These are phyloP conservation scores for Turritopsis rubra DNA, from an alignment of 30 jellyfish, hydroid and myxozoan species.

Conservation along the genomic window DNA sequence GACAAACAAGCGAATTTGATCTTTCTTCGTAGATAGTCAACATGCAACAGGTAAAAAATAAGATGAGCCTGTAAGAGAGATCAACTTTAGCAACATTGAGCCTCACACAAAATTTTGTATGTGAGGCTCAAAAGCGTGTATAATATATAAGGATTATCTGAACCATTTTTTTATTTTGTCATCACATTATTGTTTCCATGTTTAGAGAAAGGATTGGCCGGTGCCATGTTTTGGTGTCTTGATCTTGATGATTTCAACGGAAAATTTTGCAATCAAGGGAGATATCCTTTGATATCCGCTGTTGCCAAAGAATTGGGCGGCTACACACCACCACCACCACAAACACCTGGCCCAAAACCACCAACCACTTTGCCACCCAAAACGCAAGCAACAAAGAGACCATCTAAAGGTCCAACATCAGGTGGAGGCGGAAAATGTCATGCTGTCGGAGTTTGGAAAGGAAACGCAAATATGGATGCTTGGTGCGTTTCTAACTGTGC, in stretches of 20 bases:
- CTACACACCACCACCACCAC: conserved; percentile 39
- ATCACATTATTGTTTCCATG: not conserved
- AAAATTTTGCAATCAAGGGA: conserved; percentile 78
- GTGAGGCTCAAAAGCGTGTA: no score
- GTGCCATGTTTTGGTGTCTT: conserved; percentile 57
- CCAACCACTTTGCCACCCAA: conserved; percentile 20
- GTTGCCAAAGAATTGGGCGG: conserved; percentile 62
- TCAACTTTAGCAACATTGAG: no score
- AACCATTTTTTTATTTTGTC: not conserved
- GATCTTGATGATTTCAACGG: conserved; percentile 65
- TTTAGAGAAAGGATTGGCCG: conserved; percentile 33
- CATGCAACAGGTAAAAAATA: no score
- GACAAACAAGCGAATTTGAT: no score
- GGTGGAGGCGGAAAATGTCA: conserved; percentile 33
- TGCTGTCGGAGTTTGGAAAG: conserved; percentile 31
- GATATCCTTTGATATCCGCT: conserved; percentile 77
- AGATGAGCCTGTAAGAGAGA: no score
- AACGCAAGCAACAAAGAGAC: not conserved
- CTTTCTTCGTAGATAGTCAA: no score
- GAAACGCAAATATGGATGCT: conserved; percentile 23
- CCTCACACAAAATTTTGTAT: no score
- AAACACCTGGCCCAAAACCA: conserved; percentile 35
- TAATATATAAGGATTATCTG: not conserved
- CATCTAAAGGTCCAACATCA: conserved; percentile 18
- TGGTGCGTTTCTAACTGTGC: no score